phyloP scores from a whole-genome alignment of 53 echinoderm and acorn worm genomes.

The Paelopatides confundens region DNA sequence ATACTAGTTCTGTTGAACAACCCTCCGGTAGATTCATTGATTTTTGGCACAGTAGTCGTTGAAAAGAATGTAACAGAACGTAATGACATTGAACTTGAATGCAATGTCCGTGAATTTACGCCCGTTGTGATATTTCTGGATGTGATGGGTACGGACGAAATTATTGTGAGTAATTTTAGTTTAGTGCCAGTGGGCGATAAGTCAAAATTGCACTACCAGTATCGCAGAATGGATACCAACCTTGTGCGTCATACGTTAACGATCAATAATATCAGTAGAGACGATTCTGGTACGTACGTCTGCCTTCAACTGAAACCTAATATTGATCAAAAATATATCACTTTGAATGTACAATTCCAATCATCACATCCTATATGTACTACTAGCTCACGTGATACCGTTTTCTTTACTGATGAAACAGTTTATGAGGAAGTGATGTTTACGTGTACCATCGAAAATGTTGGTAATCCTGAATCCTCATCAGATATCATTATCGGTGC shows the following conservation, averaged over 20 bases:
- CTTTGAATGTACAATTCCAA: background rate
- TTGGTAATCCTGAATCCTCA: background rate
- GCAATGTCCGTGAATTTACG: background rate
- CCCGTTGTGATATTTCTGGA: background rate
- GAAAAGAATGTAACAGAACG: background rate
- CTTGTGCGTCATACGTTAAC: background rate
- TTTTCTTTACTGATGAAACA: background rate
- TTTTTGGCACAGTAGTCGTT: background rate
- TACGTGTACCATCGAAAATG: background rate
- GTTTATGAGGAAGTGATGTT: background rate
- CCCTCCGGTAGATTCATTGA: background rate
- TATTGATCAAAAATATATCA: background rate
- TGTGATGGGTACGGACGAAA: background rate
- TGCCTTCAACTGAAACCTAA: background rate
- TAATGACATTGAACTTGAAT: background rate
- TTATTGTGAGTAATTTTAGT: background rate
- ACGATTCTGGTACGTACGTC: background rate
- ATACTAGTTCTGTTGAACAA: no score
- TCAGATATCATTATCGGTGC: background rate
- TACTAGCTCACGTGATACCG: background rate
- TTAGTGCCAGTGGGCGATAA: background rate
- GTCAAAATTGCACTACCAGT: background rate
- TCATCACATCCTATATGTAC: background rate
- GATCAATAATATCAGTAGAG: background rate
- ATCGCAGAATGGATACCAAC: background rate